Evolutionary conservation across 2,113 vertebrate genomes (phyloP), one percentile per base, ranked within the genome.

Genomic region (Azemiops feae): DNA sequence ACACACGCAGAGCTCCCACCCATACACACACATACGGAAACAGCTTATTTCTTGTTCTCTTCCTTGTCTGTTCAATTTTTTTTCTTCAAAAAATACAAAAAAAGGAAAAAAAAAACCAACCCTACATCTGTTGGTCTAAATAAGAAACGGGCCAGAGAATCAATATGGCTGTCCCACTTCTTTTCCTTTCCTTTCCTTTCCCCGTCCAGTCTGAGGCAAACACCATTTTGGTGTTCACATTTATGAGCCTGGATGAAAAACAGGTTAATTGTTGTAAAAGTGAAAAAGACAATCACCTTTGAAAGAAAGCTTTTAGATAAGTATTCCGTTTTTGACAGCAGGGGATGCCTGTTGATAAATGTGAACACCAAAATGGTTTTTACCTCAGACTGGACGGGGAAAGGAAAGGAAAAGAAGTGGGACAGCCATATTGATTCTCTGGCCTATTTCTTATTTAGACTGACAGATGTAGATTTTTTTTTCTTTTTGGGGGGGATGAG

Each of bases 51-150:
- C 50, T 91, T 91, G 47, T 34, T 30, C 22, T 74, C 50, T 22
- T 39, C 6, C 3, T n/a, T 3, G 25, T 64, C 52, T 16, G 1
- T 30, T 14, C 12, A 25, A 91, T 93, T 94, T 95, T 64, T n/a
- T 5, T 18, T 34, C 1, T 87, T 92, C 94, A 14, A n/a, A 64
- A 57, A 57, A 57, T 22, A 23, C 23, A 30, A 64, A 3, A 60
- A 27, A 60, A 1, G 3, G 2, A 60, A 10, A 9, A 60, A 60
- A 4, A 89, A 85, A 93, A 25, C 81, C 96, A 93, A 91, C 95
- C 60, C 11, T 64, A 94, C 43, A 87, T 57, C 90, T 91, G 57
- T 91, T 94, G 91, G 94, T 96, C 94, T 97, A 27, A 96, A 34
- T 39, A 74, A 34, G 69, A 74, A 74, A 74, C 16, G 39, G 69